These are phyloP conservation scores for Rhinoptilus africanus DNA, from an alignment of 2,113 vertebrate species.

Conservation along the genomic window DNA sequence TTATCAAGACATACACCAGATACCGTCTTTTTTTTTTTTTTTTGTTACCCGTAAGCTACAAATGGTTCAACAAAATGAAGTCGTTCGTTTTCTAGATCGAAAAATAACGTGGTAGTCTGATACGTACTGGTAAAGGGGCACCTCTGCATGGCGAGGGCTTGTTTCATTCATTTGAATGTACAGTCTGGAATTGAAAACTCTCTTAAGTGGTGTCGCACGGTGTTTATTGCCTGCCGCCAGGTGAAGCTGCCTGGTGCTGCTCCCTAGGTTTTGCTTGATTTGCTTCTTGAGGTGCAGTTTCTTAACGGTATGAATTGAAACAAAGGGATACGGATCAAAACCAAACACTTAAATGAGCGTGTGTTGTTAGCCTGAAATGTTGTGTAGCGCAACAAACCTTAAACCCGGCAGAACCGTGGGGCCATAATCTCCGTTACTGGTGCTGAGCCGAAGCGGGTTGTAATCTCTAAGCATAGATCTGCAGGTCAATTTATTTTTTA, in stretches of 20 bases:
- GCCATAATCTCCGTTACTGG: accelerated
- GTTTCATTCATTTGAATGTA: background rate
- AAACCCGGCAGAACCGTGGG: background rate
- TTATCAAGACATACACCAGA: background rate
- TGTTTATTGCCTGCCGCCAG: background rate
- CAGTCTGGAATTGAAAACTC: background rate
- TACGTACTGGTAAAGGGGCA: background rate
- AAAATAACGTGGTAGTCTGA: background rate
- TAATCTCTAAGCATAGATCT: background rate
- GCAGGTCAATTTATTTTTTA: background rate
- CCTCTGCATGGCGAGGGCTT: background rate
- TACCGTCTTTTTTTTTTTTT: background rate
- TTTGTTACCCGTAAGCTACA: background rate
- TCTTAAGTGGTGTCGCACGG: accelerated
- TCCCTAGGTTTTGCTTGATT: background rate
- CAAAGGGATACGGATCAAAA: background rate
- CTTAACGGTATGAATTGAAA: background rate
- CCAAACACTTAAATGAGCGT: background rate
- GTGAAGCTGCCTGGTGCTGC: background rate
- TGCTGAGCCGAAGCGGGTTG: background rate
- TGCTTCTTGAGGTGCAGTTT: background rate
- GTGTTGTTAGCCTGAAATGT: background rate
- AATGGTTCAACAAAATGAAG: background rate
- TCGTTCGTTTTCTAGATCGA: background rate
- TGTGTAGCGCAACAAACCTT: background rate